Percentiles rank a stretch among this genome's conserved stretches.
These are phyloP conservation scores for Neopelma chrysocephalum DNA, from an alignment of 2,797 vertebrate genomes.

Conservation along the genomic window DNA sequence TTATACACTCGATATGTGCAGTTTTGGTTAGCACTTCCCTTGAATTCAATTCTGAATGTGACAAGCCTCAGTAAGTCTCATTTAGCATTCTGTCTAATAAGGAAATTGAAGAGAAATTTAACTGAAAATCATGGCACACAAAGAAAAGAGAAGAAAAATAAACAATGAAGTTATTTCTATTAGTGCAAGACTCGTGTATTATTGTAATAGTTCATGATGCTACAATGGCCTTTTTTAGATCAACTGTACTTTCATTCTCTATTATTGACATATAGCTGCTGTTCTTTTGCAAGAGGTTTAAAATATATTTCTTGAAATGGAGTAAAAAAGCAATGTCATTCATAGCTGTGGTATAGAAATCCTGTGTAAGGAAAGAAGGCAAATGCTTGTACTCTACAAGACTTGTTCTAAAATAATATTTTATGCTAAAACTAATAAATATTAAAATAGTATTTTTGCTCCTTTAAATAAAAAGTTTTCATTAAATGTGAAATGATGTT, in stretches of 20 bases:
- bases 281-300: not conserved
- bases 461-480: not conserved
- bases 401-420: not conserved
- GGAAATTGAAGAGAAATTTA: conserved; percentile 36
- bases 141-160: conserved; percentile 9
- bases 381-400: not conserved
- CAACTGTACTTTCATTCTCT: not conserved
- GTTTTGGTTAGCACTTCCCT: conserved; percentile 35
- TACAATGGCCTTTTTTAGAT: not conserved
- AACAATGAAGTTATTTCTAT: not conserved
- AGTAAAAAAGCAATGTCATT: not conserved
- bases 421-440: not conserved
- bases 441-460: not conserved
- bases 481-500: not conserved
- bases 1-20: not conserved
- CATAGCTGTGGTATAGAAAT: not conserved
- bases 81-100: conserved; percentile 7
- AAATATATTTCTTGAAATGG: not conserved
- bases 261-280: not conserved
- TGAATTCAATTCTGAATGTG: conserved; percentile 24
- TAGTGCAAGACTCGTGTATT: not conserved
- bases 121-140: conserved; percentile 7
- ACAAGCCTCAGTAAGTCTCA: conserved; percentile 35
- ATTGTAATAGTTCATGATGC: not conserved
- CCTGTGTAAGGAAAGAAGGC: not conserved